Evolutionary conservation across 2,888 invertebrate genomes (phyloP), one percentile per base, ranked within the genome.

Genomic region (Gryllus longicercus): DNA sequence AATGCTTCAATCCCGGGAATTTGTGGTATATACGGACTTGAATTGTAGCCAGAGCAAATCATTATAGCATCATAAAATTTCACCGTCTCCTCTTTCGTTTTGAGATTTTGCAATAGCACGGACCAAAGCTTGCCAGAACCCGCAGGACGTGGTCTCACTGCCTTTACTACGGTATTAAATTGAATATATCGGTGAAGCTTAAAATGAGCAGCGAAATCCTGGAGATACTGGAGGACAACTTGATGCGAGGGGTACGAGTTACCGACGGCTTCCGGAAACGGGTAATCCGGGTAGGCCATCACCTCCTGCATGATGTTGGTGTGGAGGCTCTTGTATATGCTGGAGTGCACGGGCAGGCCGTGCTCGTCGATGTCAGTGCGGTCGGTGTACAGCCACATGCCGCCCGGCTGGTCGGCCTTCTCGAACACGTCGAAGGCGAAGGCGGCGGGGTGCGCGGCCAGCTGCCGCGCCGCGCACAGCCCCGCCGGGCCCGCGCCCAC

Each of bases 281-380:
- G 63, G 63, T 18, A 63, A 8, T 63, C 63, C 63, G 63, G 63
- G n/a, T 18, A 63, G n/a, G 16, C 63, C 63, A 63, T 63, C n/a
- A 63, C n/a, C 63, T 63, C 63, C n/a, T 63, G 63, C 63, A 63
- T 18, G n/a, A 63, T 63, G n/a, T 63, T 63, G 14, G 63, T 63
- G 14, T 50, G 14, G 2, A 77, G 77, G 16, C 50, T 50, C 18
- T 21, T 38, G 77, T 77, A 77, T 2, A 77, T 77, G 50, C 77
- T 77, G 49, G 77, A 50, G 50, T 77, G 77, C 49, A 77, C 50
- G 10, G 77, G 77, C 50, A 77, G 50, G 50, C 77, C 77, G 77
- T 50, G 10, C 16, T 38, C 50, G 18, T 38, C 50, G n/a, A 50
- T 4, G 18, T 50, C 77, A 12, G 50, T 49, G 49, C 21, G 18